Percentiles rank a stretch among this genome's conserved stretches.
Conservation (phyloP, 2,113 vertebrate species). For the Hepsetus odoe region DNA sequence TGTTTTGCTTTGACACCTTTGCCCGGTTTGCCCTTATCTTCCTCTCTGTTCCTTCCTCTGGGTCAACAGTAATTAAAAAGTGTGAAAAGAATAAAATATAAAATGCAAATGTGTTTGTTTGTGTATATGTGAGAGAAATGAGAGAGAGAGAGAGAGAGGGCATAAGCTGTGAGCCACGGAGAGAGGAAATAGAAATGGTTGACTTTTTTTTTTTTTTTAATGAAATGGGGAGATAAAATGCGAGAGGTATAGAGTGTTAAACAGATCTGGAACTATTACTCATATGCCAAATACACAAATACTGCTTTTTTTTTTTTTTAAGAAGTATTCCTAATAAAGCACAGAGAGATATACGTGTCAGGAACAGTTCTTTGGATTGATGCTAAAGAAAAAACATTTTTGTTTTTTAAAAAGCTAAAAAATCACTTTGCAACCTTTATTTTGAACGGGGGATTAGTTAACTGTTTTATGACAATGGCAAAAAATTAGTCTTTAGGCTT, state of each 20-base stretch:
- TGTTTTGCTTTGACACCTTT: constrained; percentile 15
- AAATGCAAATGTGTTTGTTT: no score
- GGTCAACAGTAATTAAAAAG: constrained; percentile 69
- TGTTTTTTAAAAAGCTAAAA: no score
- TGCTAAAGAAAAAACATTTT: no score
- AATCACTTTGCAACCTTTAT: no score
- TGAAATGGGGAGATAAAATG: constrained; percentile 23
- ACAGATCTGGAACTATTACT: constrained; percentile 24
- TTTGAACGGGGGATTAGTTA: no score
- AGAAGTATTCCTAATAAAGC: not conserved
- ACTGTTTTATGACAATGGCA: no score
- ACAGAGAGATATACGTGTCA: constrained; percentile 6
- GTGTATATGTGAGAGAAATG: not conserved
- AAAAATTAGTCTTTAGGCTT: no score
- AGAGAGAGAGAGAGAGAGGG: not conserved
- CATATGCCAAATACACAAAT: constrained; percentile 28
- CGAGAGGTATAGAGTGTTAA: constrained; percentile 27
- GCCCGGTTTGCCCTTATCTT: constrained; percentile 25
- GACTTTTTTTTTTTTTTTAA: constrained; percentile 53
- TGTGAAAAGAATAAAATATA: constrained; percentile 56
- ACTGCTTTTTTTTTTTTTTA: not conserved
- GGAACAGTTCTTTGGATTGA: no score
- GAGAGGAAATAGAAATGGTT: constrained; percentile 50
- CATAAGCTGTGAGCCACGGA: constrained; percentile 46
- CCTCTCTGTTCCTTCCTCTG: constrained; percentile 38